A percentile compares a stretch with the other conserved stretches of the same genome.
Evolutionary conservation across 2,888 invertebrate species (phyloP).

Genomic region (Salpingus planirostris): DNA sequence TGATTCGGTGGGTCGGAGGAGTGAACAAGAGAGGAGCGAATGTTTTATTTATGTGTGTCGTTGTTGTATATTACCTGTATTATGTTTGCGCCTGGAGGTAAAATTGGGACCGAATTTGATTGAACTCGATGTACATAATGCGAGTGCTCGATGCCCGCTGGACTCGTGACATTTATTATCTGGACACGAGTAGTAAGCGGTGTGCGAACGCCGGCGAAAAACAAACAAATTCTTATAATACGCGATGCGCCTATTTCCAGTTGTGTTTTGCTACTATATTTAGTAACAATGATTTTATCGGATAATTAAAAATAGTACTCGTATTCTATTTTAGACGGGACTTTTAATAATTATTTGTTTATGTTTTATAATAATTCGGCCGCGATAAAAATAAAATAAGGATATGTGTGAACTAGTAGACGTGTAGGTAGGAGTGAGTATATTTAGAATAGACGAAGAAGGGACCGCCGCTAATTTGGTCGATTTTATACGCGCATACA

Average conservation of each 20-base stretch:
- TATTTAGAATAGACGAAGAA: too few relatives aligned
- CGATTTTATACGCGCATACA: too few relatives aligned
- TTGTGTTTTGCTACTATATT: constrained; percentile 31
- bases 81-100: too few relatives aligned
- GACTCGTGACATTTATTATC: constrained; percentile 13
- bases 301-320: constrained; percentile 33
- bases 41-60: constrained; percentile 11
- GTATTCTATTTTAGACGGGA: constrained; percentile 25
- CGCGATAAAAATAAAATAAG: too few relatives aligned
- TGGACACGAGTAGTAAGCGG: constrained; percentile 23
- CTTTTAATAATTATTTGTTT: constrained; percentile 16
- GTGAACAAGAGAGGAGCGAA: too few relatives aligned
- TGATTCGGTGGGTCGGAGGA: constrained; percentile 10
- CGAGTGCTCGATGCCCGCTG: too few relatives aligned
- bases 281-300: constrained; percentile 33
- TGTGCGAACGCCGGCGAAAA: constrained; percentile 19
- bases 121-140: too few relatives aligned
- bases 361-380: constrained; percentile 13
- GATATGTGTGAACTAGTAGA: too few relatives aligned
- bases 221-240: constrained; percentile 18
- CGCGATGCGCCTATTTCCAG: constrained; percentile 17
- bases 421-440: too few relatives aligned
- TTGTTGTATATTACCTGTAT: constrained; percentile 2
- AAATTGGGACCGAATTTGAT: too few relatives aligned
- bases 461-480: too few relatives aligned